Conservation (phyloP, 2,888 invertebrate genomes). For the Campoletis raptor region DNA sequence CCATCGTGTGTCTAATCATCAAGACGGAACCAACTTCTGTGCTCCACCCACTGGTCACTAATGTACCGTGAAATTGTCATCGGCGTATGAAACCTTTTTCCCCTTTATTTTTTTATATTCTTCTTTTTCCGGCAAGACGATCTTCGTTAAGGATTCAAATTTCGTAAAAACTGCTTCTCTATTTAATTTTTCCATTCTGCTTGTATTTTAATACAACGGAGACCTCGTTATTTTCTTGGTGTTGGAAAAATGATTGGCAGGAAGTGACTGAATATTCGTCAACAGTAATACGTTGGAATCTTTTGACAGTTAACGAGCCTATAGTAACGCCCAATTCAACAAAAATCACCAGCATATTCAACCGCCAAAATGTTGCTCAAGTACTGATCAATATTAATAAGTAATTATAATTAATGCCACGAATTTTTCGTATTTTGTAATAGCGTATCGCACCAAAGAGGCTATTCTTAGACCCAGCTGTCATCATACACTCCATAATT, state of each 20-base stretch:
- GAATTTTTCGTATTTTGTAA: not conserved
- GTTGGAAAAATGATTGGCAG: constrained; percentile 59
- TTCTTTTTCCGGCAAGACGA: constrained; percentile 61
- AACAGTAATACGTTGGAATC: constrained; percentile 10
- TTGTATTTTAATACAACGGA: constrained; percentile 53
- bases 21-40: constrained; percentile 12
- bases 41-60: constrained; percentile 78
- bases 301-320: constrained; percentile 48
- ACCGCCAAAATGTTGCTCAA: not conserved
- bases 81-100: constrained; percentile 73
- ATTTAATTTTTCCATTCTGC: constrained; percentile 15
- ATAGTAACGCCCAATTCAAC: constrained; percentile 31
- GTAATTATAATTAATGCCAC: not conserved
- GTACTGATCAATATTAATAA: not conserved
- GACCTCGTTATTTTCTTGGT: constrained; percentile 58
- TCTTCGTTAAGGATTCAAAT: constrained; percentile 65
- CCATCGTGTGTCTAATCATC: constrained; percentile 45
- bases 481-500: not conserved
- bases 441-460: not conserved
- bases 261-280: constrained; percentile 49
- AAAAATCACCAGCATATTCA: not conserved
- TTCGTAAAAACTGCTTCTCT: constrained; percentile 58
- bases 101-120: constrained; percentile 40
- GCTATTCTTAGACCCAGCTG: constrained; percentile 10
- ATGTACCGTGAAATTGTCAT: constrained; percentile 84